These are phyloP conservation scores for Sussaba pulchella DNA, from an alignment of 2,888 invertebrate genomes.

Conservation along the genomic window DNA sequence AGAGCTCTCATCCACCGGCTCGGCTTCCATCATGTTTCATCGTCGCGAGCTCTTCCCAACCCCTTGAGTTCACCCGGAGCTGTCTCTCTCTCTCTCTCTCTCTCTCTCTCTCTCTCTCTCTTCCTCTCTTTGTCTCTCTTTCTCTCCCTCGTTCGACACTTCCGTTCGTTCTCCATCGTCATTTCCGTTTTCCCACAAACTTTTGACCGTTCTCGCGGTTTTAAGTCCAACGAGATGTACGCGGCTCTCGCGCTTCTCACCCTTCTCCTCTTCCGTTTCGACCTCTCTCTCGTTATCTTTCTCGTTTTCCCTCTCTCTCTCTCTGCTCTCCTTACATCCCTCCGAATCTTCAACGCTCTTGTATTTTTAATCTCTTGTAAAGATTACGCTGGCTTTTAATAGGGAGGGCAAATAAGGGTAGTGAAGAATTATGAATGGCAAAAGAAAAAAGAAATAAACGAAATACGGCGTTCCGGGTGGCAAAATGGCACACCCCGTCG, in stretches of 20 bases:
- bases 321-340: neutral
- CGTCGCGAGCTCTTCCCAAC: conserved; percentile 1
- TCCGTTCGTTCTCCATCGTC: conserved; percentile 50
- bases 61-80: neutral
- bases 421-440: conserved; percentile 35
- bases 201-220: conserved; percentile 49
- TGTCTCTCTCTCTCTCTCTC: conserved; percentile 10
- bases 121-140: conserved; percentile 6
- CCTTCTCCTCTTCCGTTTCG: neutral
- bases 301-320: neutral
- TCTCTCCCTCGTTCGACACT: conserved; percentile 7
- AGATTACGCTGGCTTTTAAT: neutral
- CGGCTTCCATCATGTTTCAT: conserved; percentile 10
- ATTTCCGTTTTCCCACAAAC: conserved; percentile 51
- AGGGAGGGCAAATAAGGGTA: neutral
- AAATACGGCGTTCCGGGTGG: conserved; percentile 7
- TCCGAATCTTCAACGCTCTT: neutral
- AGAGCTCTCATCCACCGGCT: conserved; percentile 17
- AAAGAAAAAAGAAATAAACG: conserved; percentile 8
- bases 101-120: conserved; percentile 7
- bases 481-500: conserved; percentile 25
- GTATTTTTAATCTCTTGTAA: neutral
- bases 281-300: neutral
- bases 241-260: neutral
- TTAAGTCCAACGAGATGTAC: conserved; percentile 19